Evolutionary conservation across 2,888 invertebrate species (phyloP), one percentile per base, ranked within the genome.

Genomic region (Drosophila infuscata): DNA sequence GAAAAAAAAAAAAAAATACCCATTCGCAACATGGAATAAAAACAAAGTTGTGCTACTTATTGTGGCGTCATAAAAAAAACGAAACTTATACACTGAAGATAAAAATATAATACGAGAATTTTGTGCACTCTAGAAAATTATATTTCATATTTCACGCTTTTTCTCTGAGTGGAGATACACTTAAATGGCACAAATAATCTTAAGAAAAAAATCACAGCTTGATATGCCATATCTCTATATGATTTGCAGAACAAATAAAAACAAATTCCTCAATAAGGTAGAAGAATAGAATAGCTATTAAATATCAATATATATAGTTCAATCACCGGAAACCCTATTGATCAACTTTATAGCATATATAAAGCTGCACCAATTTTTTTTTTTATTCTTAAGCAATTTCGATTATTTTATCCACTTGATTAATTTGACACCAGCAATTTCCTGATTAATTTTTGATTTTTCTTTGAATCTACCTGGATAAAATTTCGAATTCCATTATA

Each of bases 51-150:
- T 12, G 15, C 15, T 3, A 20, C 15, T 3, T 46, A 1, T 53
- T 52, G 41, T 32, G 25, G 46, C 53, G 58, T 48, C 53, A 54
- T 53, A 25, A 20, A 20, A 38, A 29, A 29, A 49, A 29, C 17
- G 29, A 17, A 17, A 17, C 29, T 9, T 15, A 46, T 25, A 25
- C 46, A 15, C 25, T 25, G 25, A 1, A 4, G 25, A 25, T 25
- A 25, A 15, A 8, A 25, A 8, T 4, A 8, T 3, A 25, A 2
- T 3, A 25, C 1, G 6, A 2, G 15, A 1, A 20, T 3, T 43
- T 46, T n/a, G 2, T 41, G 9, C 9, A 41, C 4, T 41, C 41
- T 9, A 41, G 3, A 9, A 41, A n/a, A 41, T n/a, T n/a, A 41
- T 9, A 41, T n/a, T 38, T 17, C n/a, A 41, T 4, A n/a, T n/a